phyloP scores from a whole-genome alignment of 2,797 vertebrate species.

The Xiphorhynchus erythropygius region DNA sequence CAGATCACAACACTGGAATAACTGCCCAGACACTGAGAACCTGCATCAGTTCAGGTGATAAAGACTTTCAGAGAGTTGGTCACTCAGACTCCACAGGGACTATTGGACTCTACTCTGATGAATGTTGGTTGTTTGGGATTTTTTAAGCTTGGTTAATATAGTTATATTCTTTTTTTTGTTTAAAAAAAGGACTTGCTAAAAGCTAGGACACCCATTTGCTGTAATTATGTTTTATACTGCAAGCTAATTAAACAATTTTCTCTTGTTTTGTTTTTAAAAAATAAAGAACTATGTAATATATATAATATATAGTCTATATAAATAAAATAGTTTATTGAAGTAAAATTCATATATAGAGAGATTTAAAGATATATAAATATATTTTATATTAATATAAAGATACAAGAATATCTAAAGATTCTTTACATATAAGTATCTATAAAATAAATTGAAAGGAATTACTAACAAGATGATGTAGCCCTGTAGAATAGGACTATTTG shows the following conservation, averaged over 20 bases:
- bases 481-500: not conserved
- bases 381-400: not conserved
- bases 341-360: not conserved
- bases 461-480: not conserved
- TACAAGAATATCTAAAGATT: not conserved
- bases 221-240: not conserved
- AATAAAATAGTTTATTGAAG: not conserved
- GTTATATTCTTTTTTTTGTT: not conserved
- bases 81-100: not conserved
- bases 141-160: not conserved
- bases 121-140: not conserved
- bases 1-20: not conserved
- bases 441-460: not conserved
- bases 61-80: not conserved
- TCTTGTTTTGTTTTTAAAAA: not conserved
- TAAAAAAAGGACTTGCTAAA: not conserved
- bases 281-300: not conserved
- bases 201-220: not conserved
- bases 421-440: too few relatives aligned
- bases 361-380: not conserved
- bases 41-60: not conserved
- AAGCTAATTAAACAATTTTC: not conserved
- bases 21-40: not conserved
- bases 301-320: not conserved
- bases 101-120: not conserved